These are phyloP conservation scores for Rhabdornis inornatus DNA, from an alignment of 2,113 vertebrate genomes.

Conservation along the genomic window DNA sequence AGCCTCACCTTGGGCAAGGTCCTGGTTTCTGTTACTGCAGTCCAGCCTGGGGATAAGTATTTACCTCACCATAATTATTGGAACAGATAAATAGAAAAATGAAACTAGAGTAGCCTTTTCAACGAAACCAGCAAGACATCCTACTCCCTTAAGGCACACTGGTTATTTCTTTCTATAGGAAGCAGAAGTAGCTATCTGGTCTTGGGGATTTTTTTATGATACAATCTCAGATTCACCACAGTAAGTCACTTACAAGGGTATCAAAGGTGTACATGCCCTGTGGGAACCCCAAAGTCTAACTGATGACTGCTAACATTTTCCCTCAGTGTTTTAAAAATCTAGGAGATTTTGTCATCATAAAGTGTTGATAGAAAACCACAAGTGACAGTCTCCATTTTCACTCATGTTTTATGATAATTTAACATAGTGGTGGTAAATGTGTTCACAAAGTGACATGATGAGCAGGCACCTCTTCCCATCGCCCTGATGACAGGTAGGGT, in stretches of 20 bases:
- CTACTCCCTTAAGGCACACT: not conserved
- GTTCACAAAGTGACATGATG: not conserved
- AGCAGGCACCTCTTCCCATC: not conserved
- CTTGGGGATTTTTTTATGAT: not conserved
- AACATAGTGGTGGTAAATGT: not conserved
- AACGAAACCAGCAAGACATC: not conserved
- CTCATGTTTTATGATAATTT: not conserved
- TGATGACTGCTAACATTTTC: not conserved
- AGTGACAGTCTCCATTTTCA: not conserved
- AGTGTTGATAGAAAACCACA: not conserved
- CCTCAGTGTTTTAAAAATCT: not conserved
- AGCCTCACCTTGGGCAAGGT: not conserved
- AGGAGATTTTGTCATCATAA: not conserved
- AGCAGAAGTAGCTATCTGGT: not conserved
- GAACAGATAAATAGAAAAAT: not conserved
- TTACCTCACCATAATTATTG: not conserved
- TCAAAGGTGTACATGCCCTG: not conserved
- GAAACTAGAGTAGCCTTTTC: not conserved
- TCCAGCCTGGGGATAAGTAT: not conserved
- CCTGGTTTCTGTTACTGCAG: not conserved
- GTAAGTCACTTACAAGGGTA: not conserved
- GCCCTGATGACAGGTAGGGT: constrained; percentile 13
- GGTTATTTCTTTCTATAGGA: not conserved
- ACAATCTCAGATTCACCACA: not conserved
- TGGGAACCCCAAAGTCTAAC: not conserved